Evolutionary conservation across 2,113 vertebrate species (phyloP).

Genomic region (Psammodynastes pulverulentus): DNA sequence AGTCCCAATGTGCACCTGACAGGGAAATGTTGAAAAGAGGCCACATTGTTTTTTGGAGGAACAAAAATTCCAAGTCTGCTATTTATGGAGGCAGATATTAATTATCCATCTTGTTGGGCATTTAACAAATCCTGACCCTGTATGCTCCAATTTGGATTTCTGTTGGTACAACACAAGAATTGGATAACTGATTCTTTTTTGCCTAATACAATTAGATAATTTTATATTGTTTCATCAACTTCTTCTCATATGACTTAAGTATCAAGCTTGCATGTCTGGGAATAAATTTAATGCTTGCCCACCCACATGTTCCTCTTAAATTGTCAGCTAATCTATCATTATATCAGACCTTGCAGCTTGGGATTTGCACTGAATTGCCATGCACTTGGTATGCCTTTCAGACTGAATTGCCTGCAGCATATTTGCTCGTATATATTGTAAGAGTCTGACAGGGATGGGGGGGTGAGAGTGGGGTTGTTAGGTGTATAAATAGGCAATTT

Average conservation of each 20-base stretch:
- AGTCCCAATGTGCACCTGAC: background rate
- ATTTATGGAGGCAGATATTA: background rate
- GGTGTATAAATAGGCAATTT: slow-evolving; percentile 23
- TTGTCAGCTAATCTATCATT: slow-evolving; percentile 66
- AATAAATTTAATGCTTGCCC: slow-evolving; percentile 63
- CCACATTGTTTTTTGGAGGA: background rate
- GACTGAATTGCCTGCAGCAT: slow-evolving; percentile 40
- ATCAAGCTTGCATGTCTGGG: slow-evolving; percentile 54
- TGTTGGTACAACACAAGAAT: slow-evolving; percentile 59
- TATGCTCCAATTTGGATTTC: slow-evolving; percentile 47
- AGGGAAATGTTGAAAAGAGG: background rate
- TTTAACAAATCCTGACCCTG: slow-evolving; percentile 38
- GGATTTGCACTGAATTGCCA: slow-evolving; percentile 42
- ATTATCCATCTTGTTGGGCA: slow-evolving; percentile 8
- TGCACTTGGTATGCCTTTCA: slow-evolving; percentile 44
- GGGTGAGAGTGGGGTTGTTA: background rate
- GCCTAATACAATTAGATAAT: slow-evolving; percentile 67
- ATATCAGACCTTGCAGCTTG: slow-evolving; percentile 56
- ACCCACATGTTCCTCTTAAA: slow-evolving; percentile 64
- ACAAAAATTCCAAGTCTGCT: background rate
- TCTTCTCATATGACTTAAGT: slow-evolving; percentile 60
- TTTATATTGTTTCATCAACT: slow-evolving; percentile 63
- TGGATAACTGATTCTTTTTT: slow-evolving; percentile 59
- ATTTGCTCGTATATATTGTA: slow-evolving; percentile 26
- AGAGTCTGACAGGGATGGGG: slow-evolving; percentile 20